These are phyloP conservation scores for Vombatus ursinus DNA, from an alignment of 2,113 vertebrate species.

Conservation along the genomic window DNA sequence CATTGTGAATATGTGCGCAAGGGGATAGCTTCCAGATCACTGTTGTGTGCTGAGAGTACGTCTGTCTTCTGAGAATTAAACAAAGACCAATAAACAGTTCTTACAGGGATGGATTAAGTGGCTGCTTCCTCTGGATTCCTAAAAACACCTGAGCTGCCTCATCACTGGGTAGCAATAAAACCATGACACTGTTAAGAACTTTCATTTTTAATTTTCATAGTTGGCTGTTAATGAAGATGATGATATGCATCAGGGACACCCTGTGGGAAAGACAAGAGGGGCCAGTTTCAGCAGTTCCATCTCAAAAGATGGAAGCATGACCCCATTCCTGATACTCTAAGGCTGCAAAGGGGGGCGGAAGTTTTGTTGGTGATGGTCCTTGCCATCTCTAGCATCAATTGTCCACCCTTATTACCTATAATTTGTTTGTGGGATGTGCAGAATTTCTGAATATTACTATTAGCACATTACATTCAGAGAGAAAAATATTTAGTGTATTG, in stretches of 20 bases:
- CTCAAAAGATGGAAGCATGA: not conserved
- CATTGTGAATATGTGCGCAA: not conserved
- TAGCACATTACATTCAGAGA: not conserved
- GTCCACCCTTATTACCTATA: not conserved
- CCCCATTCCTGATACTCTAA: not conserved
- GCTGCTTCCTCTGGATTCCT: slow-evolving; percentile 5
- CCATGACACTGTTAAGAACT: slow-evolving; percentile 16
- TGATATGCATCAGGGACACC: not conserved
- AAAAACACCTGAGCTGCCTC: not conserved
- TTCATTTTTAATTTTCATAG: slow-evolving; percentile 45
- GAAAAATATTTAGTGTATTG: not conserved
- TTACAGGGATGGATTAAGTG: not conserved
- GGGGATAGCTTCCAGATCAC: not conserved
- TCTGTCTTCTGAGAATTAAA: not conserved
- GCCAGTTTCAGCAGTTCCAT: not conserved
- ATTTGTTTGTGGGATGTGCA: not conserved
- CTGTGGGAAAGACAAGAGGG: not conserved
- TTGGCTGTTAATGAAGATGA: not conserved
- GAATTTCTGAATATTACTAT: not conserved
- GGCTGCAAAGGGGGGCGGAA: not conserved
- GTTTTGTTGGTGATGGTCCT: not conserved
- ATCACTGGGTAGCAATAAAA: not conserved
- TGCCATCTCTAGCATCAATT: not conserved
- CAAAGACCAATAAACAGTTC: slow-evolving; percentile 8
- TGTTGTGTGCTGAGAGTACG: not conserved